Evolutionary conservation across 2,888 invertebrate genomes (phyloP), one percentile per base, ranked within the genome.

Genomic region (Rhogogaster chlorosoma): DNA sequence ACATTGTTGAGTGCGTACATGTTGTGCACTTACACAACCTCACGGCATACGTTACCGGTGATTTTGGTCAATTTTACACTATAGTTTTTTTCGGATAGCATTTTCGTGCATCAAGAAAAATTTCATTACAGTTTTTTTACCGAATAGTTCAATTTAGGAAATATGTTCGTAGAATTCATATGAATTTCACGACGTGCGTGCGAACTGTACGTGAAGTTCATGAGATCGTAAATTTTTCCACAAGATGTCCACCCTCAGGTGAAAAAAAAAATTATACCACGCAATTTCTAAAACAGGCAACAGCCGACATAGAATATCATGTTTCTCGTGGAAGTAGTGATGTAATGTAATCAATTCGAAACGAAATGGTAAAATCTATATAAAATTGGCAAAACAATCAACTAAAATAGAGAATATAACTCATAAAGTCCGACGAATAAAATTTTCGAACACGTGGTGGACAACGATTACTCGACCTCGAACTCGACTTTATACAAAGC

Each of bases 281-380:
- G 36, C 36, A 29, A 70, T 70, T 70, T 32, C 29, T 4, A 70
- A 70, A 70, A 70, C 32, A 70, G 7, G 29, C 70, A 70, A 70
- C 2, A 18, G 36, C 12, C 18, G 36, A 32, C 70, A 18, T 36
- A 36, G 32, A 70, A 70, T 9, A 42, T 42, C 70, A 36, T 70
- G 26, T 36, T 70, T 36, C 2, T 10, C 7, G 15, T 70, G 70
- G 70, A 36, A 29, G 10, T 12, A n/a, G n/a, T 70, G 18, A 70
- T 70, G 15, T 70, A 32, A 36, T 10, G 36, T n/a, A 36, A 70
- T 32, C 18, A 15, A 70, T 0, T 70, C 3, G 70, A 26, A 29
- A 3, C 70, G 70, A 36, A 36, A 70, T 70, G 70, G 70, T 70
- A 70, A 36, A 70, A 70, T 32, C 26, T 32, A 70, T 70, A 70